phyloP scores from a whole-genome alignment of 2,888 invertebrate genomes.

The Torymus tubicola region DNA sequence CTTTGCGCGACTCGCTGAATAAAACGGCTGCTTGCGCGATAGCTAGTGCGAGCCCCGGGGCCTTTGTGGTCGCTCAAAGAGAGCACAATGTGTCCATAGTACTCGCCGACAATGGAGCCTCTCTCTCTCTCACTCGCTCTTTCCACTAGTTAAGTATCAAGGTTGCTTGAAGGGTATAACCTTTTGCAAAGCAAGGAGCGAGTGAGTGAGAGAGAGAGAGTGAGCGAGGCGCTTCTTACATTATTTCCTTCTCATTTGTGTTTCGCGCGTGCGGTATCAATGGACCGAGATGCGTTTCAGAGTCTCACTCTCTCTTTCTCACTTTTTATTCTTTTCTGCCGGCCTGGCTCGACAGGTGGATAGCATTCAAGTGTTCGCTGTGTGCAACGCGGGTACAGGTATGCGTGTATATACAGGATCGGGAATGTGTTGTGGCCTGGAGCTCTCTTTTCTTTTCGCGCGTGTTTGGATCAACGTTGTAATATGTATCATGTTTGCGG shows the following conservation, averaged over 20 bases:
- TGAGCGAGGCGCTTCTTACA: conserved; percentile 40
- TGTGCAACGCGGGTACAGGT: background rate
- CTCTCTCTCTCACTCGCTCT: conserved; percentile 9
- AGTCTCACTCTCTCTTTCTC: background rate
- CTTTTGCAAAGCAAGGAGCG: conserved; percentile 56
- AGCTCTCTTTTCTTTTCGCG: conserved; percentile 41
- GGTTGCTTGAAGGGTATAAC: conserved; percentile 70
- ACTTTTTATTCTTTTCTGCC: conserved; percentile 12
- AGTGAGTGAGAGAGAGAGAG: background rate
- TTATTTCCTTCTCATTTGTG: conserved; percentile 56
- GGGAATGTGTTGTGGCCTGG: background rate
- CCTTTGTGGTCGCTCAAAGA: conserved; percentile 70
- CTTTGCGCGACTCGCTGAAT: conserved; percentile 9
- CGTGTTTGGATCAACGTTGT: conserved; percentile 50
- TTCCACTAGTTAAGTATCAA: conserved; percentile 71
- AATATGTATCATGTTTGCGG: conserved; percentile 56
- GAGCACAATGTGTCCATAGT: conserved; percentile 73
- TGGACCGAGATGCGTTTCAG: conserved; percentile 24
- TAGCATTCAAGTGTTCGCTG: conserved; percentile 6
- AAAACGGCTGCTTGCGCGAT: conserved; percentile 30
- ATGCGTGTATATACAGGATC: conserved; percentile 4
- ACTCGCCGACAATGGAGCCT: conserved; percentile 67
- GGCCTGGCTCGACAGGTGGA: conserved; percentile 27
- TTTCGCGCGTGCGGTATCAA: conserved; percentile 39
- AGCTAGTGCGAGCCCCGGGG: conserved; percentile 62